A percentile compares a stretch with the other conserved stretches of the same genome.
Conservation (phyloP, 1,140 invertebrate species). For the Meloidogyne chitwoodi region DNA sequence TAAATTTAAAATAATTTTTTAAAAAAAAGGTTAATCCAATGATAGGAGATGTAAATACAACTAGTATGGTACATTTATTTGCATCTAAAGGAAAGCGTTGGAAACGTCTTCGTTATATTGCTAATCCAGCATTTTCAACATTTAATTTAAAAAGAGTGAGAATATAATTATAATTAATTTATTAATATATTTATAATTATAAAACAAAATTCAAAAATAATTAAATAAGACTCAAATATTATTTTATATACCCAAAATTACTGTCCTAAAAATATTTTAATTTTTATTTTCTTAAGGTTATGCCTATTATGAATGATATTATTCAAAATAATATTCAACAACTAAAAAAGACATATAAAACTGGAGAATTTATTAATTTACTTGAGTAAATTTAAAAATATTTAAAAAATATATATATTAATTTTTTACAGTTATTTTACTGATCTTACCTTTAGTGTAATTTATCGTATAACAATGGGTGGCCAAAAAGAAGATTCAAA, state of each 20-base stretch:
- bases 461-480: conserved; percentile 44
- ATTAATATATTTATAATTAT: too few relatives aligned
- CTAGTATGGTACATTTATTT: conserved; percentile 43
- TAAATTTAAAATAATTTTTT: neutral
- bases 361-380: neutral
- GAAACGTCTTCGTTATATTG: conserved; percentile 61
- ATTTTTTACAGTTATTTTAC: conserved; percentile 34
- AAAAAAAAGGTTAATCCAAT: conserved; percentile 32
- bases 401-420: neutral
- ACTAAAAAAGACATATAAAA: neutral
- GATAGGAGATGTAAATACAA: conserved; percentile 31
- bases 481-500: conserved; percentile 32
- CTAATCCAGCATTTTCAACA: conserved; percentile 62
- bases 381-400: neutral
- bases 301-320: neutral
- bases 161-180: too few relatives aligned
- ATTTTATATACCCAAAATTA: too few relatives aligned
- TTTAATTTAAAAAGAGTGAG: conserved; percentile 11
- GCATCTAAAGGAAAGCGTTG: conserved; percentile 54
- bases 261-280: neutral
- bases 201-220: too few relatives aligned
- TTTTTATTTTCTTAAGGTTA: neutral
- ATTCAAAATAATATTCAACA: neutral
- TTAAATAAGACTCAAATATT: too few relatives aligned
- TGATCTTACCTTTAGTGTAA: conserved; percentile 50